Conservation (phyloP, 2,888 invertebrate genomes). For the Mechanitis messenoides region DNA sequence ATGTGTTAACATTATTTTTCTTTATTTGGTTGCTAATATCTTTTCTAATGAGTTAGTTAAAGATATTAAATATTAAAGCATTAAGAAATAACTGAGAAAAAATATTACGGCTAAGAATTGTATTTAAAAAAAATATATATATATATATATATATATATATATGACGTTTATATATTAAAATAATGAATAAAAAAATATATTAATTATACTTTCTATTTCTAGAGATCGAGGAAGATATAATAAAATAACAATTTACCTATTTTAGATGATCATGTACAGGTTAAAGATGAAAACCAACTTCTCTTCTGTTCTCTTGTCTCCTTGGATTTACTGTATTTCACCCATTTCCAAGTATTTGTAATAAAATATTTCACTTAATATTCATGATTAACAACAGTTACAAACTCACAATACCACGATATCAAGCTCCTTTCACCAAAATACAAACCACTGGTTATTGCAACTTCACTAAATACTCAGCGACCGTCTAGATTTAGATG, state of each 20-base stretch:
- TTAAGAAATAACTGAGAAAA: no score
- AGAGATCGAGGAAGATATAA: neutral
- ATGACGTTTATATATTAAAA: no score
- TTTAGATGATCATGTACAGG: conserved; percentile 32
- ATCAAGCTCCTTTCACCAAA: conserved; percentile 62
- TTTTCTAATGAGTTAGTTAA: no score
- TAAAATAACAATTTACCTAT: conserved; percentile 25
- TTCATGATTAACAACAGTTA: conserved; percentile 27
- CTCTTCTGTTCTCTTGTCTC: conserved; percentile 12
- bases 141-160: no score
- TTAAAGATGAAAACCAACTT: conserved; percentile 10
- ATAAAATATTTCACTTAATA: conserved; percentile 14
- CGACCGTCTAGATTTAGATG: conserved; percentile 51
- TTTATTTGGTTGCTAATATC: no score
- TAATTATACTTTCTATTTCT: no score
- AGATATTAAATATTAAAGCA: no score
- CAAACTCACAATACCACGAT: conserved; percentile 46
- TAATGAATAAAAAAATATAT: no score
- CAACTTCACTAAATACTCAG: conserved; percentile 55
- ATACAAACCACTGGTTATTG: conserved; percentile 46
- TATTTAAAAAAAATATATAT: no score
- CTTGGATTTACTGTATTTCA: conserved; percentile 1
- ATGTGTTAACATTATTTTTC: no score
- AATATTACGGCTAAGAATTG: no score
- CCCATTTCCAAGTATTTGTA: conserved; percentile 6